Base-by-base conservation (phyloP, 2,888 invertebrate species). In the Matsumyia berberina region DNA sequence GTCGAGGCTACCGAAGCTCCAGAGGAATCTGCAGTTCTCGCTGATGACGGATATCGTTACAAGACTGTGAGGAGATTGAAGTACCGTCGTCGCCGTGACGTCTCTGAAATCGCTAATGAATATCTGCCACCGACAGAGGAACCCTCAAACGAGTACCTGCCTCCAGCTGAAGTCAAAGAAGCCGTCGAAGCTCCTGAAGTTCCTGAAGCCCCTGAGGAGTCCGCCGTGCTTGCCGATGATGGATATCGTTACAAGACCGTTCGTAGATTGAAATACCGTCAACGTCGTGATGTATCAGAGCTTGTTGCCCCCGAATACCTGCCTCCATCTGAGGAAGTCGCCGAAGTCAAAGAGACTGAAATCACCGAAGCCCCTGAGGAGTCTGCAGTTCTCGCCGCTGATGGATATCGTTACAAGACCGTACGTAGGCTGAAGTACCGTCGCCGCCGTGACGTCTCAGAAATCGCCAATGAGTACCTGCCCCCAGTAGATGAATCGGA, bases 71-170 rank as follows among this genome's bases (percentile, higher is more conserved):
- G 77, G 3, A 58, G 31, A 8, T 8, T 64, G 31, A 73, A 73
- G 39, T 72, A 58, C 1, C 12, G 58, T 2, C 24, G 3, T 0
- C 58, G 51, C 19, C 73, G 73, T 8, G 73, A 73, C 51, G 60
- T 60, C 5, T 57, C 55, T 0, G 69, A 69, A 7, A 33, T 69
- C 9, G 33, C 29, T 5, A 2, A 6, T 19, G 89, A 89, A 74
- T 89, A 89, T 44, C 55, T 89, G 42, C 88, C 90, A 67, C 89
- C 89, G 29, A 15, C 44, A 5, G 67, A 67, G 5, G 44, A 39
- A 15, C 33, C 24, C 3, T 9, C 35, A 39, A 31, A 24, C 8
- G 70, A 70, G 51, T 73, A 73, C 15, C 17, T 73, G 11, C 72
- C 60, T 1, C 51, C 72, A 49, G 62, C 29, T 31, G 55, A 46